Evolutionary conservation across 2,113 vertebrate species (phyloP).

Genomic region (Tamias sibiricus): DNA sequence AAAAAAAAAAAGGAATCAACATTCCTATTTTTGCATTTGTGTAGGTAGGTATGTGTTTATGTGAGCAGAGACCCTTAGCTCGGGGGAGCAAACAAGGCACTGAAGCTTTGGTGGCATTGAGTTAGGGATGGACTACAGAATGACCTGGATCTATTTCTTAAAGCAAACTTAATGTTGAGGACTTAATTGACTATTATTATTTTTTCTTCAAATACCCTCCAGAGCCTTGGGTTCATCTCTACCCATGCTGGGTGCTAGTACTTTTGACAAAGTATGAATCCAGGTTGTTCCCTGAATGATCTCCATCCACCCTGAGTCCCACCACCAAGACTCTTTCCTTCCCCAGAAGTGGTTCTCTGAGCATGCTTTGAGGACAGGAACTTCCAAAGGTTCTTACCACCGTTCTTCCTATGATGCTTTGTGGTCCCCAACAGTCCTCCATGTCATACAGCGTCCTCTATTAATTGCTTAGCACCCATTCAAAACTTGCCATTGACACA

Average conservation of each 20-base stretch:
- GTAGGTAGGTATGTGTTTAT: not conserved
- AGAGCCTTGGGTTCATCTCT: not conserved
- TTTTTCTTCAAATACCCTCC: not conserved
- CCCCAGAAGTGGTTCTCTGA: not conserved
- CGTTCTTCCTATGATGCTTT: not conserved
- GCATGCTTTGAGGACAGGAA: accelerated
- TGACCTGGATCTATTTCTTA: not conserved
- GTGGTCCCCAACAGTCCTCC: not conserved
- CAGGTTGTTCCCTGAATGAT: not conserved
- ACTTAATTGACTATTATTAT: not conserved
- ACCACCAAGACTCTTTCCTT: not conserved
- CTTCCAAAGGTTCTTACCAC: not conserved
- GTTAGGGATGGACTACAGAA: not conserved
- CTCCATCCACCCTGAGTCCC: accelerated
- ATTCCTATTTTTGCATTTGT: not conserved
- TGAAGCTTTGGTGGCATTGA: not conserved
- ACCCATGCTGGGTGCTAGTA: not conserved
- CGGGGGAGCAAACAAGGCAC: not conserved
- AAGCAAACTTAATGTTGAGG: not conserved
- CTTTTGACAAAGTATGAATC: not conserved
- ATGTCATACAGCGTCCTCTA: accelerated
- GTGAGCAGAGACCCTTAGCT: not conserved
- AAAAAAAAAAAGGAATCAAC: not conserved
- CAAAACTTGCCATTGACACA: not conserved
- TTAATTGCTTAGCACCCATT: not conserved